Evolutionary conservation across 2,888 invertebrate species (phyloP), one percentile per base, ranked within the genome.

Genomic region (Exephanes ischioxanthus): DNA sequence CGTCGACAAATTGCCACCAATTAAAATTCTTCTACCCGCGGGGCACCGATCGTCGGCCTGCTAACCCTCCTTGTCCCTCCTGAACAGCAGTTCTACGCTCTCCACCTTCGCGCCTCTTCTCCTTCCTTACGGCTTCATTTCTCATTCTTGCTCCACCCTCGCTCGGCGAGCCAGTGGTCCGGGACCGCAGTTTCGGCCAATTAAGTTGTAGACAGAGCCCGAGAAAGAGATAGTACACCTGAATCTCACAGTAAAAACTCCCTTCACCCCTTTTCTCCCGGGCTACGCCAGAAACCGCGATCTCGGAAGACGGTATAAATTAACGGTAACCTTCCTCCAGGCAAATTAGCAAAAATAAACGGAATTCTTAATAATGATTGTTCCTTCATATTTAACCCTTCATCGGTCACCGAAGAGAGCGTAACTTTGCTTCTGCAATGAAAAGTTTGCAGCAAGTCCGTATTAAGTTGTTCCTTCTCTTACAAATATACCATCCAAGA

Each of bases 151-250:
- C 83, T 75, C 66, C 80, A 83, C 84, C 87, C 84, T 73, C 76
- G 55, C 53, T 85, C 77, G 55, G 68, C 85, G 70, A 70, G 55
- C 83, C 83, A 83, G 85, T 84, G 86, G 80, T 89, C 80, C 83
- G 89, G 89, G 92, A 92, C 92, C 92, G 33, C 61, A 92, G 91
- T 91, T 91, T 90, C 88, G 87, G 88, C 92, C 93, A 93, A 93
- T 93, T 93, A 93, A 93, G 92, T 93, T 92, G 93, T 93, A 92
- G 88, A 79, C 88, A 87, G 83, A 87, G 77, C 87, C 86, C 66
- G 51, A 71, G 68, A 70, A 70, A 70, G 30, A 58, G 75, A 72
- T 68, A 41, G 16, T 58, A 75, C 37, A 78, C 48, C 79, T 48
- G 83, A 85, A 85, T 84, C 86, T 85, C 81, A 80, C 83, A 72